Evolutionary conservation across 2,113 vertebrate species (phyloP), one percentile per base, ranked within the genome.

Genomic region (Furnarius figulus): DNA sequence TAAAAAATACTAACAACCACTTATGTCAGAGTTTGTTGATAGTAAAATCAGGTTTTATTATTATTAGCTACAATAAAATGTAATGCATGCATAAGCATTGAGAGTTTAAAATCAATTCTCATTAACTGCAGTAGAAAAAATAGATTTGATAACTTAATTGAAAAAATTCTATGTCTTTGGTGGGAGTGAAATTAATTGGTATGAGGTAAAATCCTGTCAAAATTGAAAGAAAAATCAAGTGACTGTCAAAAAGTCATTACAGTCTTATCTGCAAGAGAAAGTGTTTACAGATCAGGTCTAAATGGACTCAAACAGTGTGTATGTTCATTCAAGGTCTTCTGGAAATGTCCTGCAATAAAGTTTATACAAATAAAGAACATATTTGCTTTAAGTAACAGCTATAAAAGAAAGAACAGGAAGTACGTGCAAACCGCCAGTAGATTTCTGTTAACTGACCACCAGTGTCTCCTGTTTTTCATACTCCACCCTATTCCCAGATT

Each of bases 371-470:
- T 78, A 95, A 71, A 90, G 58, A 61, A 58, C 2, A 1, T 97
- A 87, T 97, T 96, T 96, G 90, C 93, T 96, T 93, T 89, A 89
- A 93, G 86, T 85, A 90, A 89, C 66, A 5, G 31, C 70, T 81
- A 75, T 78, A 89, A 62, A 63, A 76, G 72, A 89, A 85, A 90
- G 90, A 65, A 93, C 93, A 66, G 68, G 47, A 88, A 90, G 21
- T 31, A 3, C 44, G 2, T 83, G 63, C 50, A 47, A 89, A 55
- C 37, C 4, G 6, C 47, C 90, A 77, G 40, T 27, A 89, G 52
- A n/a, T 55, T 86, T 71, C 66, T 84, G 25, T 55, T 71, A 86
- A 87, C 16, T 44, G 28, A 40, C 30, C 33, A n/a, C 9, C 46
- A 4, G 4, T 35, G 25, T 5, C 33, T 78, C 35, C 84, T 73